A percentile compares a stretch with the other conserved stretches of the same genome.
Conservation (phyloP, 2,888 invertebrate species). For the Philonicus albiceps region DNA sequence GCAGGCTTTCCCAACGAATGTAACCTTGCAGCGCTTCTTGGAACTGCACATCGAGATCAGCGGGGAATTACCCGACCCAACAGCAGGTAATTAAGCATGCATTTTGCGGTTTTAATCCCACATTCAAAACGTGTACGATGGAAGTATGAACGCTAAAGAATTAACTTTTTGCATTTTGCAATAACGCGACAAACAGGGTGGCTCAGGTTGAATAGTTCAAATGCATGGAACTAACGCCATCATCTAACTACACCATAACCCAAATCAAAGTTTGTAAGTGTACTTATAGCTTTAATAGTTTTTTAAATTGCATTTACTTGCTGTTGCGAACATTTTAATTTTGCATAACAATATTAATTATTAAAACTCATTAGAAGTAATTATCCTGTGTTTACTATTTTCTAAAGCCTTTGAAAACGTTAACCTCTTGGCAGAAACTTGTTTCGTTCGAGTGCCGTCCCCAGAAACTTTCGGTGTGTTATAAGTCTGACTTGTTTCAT, state of each 20-base stretch:
- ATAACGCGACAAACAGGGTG: not conserved
- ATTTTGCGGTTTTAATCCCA: not conserved
- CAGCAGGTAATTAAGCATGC: constrained; percentile 68
- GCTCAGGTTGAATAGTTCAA: not conserved
- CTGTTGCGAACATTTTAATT: not conserved
- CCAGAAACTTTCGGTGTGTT: not conserved
- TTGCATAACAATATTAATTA: not conserved
- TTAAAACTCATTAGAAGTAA: not conserved
- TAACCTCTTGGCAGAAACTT: not conserved
- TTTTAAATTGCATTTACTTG: not conserved
- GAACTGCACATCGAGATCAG: constrained; percentile 94
- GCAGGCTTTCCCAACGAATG: constrained; percentile 94
- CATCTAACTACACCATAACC: not conserved
- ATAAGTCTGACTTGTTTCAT: not conserved
- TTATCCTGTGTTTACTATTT: not conserved
- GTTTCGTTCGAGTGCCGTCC: not conserved
- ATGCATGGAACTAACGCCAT: not conserved
- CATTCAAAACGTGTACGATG: not conserved
- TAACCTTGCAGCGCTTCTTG: constrained; percentile 92
- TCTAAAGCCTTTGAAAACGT: not conserved
- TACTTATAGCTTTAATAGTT: not conserved
- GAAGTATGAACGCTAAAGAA: not conserved
- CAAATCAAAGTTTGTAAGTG: not conserved
- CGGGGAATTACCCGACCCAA: constrained; percentile 89
- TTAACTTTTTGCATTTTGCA: not conserved